Percentiles rank a stretch among this genome's conserved stretches.
These are phyloP conservation scores for Chiloscyllium plagiosum DNA, from an alignment of 2,113 vertebrate species.

Conservation along the genomic window DNA sequence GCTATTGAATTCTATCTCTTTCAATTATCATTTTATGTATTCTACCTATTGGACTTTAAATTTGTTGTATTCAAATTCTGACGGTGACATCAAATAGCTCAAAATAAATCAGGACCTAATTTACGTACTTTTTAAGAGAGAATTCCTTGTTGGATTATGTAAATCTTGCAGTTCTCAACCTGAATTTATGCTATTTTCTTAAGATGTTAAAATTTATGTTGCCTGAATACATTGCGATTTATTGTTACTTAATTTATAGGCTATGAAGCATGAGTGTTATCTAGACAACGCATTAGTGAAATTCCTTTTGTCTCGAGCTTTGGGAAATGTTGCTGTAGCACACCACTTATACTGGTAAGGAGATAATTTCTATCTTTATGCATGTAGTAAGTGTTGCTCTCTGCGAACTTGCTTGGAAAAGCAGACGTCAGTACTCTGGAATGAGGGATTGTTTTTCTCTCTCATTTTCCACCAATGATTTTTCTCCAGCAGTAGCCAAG, in stretches of 20 bases:
- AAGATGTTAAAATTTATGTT: not conserved
- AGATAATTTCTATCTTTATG: not conserved
- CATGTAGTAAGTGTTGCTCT: not conserved
- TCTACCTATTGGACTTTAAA: not conserved
- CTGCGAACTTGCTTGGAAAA: not conserved
- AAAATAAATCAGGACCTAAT: not conserved
- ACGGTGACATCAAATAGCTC: not conserved
- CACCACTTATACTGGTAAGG: slow-evolving; percentile 91
- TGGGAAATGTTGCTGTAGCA: slow-evolving; percentile 80
- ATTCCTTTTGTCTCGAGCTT: slow-evolving; percentile 82
- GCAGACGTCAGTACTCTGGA: not conserved
- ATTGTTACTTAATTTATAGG: slow-evolving; percentile 56
- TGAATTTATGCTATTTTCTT: not conserved
- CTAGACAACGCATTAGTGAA: slow-evolving; percentile 78
- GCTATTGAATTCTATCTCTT: not conserved
- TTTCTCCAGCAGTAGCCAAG: not conserved
- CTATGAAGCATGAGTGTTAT: slow-evolving; percentile 87
- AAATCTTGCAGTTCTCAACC: not conserved
- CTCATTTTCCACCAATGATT: not conserved
- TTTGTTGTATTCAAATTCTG: not conserved
- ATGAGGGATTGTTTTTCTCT: not conserved
- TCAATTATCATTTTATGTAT: not conserved
- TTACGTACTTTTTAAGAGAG: not conserved
- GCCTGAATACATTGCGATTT: not conserved
- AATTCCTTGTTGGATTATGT: not conserved